Evolutionary conservation across 1,140 invertebrate genomes (phyloP).

Genomic region (Cheumatopsyche charites): DNA sequence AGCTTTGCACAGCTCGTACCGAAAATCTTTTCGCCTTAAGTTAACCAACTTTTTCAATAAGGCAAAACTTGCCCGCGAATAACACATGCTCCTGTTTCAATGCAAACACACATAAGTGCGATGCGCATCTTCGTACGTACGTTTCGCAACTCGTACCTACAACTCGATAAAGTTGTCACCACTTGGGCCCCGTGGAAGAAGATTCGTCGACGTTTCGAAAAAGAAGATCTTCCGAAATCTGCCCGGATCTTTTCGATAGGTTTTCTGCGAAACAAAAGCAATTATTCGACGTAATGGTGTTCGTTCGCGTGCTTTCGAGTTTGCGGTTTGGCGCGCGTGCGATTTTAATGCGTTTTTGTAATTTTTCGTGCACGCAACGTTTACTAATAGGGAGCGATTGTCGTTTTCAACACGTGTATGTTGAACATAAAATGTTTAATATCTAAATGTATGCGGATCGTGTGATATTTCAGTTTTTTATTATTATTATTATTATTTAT

Average conservation of each 20-base stretch:
- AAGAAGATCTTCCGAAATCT: no score
- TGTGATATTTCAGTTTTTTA: no score
- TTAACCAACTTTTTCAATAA: conserved; percentile 27
- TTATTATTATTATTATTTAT: no score
- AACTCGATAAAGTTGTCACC: conserved; percentile 13
- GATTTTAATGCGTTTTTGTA: conserved; percentile 7
- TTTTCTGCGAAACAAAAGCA: no score
- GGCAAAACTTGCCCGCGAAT: conserved; percentile 11
- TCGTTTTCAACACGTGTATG: no score
- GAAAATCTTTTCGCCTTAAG: background rate
- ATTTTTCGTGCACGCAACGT: no score
- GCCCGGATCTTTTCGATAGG: no score
- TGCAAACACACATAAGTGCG: conserved; percentile 22
- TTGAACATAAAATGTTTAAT: no score
- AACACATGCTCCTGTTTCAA: conserved; percentile 28
- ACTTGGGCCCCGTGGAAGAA: background rate
- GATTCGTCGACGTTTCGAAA: background rate
- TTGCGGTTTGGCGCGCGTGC: background rate
- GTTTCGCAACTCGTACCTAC: background rate
- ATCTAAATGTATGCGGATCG: no score
- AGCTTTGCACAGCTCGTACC: background rate
- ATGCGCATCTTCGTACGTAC: background rate
- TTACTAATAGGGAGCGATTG: no score
- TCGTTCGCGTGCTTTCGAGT: background rate
- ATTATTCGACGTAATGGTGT: background rate